Base-by-base conservation (phyloP, 2,113 vertebrate genomes). In the Cyanocitta stelleri region DNA sequence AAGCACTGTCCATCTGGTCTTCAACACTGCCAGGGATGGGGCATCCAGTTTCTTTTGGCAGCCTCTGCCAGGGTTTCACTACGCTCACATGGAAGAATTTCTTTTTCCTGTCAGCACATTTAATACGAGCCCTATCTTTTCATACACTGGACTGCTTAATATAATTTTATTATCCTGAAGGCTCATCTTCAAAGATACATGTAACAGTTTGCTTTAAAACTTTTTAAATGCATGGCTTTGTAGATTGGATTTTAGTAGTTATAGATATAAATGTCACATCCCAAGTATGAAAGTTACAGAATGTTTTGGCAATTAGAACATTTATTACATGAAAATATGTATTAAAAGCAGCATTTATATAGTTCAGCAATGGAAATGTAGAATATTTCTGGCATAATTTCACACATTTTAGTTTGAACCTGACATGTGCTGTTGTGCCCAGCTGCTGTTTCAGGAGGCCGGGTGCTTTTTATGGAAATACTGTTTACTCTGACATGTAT, bases 241-340 rank as follows among this genome's bases (percentile, higher is more conserved):
- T 85, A 87, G 91, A 46, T 91, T 63, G 54, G 44, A 55, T 93
- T 85, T 94, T 67, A 73, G 3, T 84, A 88, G 74, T 95, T 94
- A 82, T 23, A 87, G 63, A 94, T 95, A 89, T 85, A 91, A 93
- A 84, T 62, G 54, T 85, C 68, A 43, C 44, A 76, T 90, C 64
- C 59, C 85, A 29, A 37, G 19, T 85, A 76, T 63, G 56, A 81
- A 97, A 96, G 89, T 93, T 93, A 89, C 82, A 87, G 75, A 95
- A 94, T 84, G 46, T 92, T 93, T 80, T 94, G 71, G 64, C 44
- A 52, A 86, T 43, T 89, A 86, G 89, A 90, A 86, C 76, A 86
- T 67, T 58, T 82, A 91, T 72, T 55, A 69, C 21, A 32, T 84
- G 51, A 92, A 96, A 95, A 72, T 41, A 46, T 84, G 24, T n/a